Base-by-base conservation (phyloP, 2,113 vertebrate genomes). In the Corvus moneduloides region DNA sequence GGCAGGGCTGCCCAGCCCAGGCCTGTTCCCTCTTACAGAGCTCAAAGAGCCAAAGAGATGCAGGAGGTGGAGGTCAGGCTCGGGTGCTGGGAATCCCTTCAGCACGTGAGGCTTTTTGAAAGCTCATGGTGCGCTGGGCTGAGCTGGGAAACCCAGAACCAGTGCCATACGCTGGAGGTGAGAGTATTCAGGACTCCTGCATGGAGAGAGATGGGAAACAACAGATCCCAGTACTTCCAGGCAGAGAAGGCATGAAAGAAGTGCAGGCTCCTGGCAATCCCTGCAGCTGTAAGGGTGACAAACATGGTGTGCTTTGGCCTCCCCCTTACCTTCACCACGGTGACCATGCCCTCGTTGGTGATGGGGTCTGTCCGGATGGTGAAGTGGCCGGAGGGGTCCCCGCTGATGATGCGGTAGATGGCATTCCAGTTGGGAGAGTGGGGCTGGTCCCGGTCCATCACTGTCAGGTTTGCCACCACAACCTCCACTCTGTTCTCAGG, bases 381-480 rank as follows among this genome's bases (percentile, higher is more conserved):
- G 97, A 99, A 99, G 95, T 99, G 99, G 5, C 98, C 98, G 0
- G 98, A 96, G 27, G 98, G 98, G 96, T 99, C 99, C 19, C 99
- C 99, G 3, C 99, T 99, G 98, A 99, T 98, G 82, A 99, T 99
- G 80, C 98, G 97, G 98, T 99, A 99, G 74, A 99, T 92, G 10
- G 99, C 99, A 0, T 99, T 99, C 99, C 99, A 99, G 98, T 99
- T 99, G 6, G 99, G 98, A 0, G 99, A 99, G 91, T 99, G 99
- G 1, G 99, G 99, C 92, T 99, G 99, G 93, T 99, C 99, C 37
- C 98, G 97, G 88, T 99, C 99, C 88, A 98, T 97, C 93, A 99
- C 99, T 0, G 99, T 99, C 94, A 99, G 98, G 86, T 99, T 99
- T 4, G 99, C 98, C 35, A 99, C 99, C 87, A 98, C 98, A 0